Evolutionary conservation across 2,113 vertebrate species (phyloP).

Genomic region (Callipepla californica): DNA sequence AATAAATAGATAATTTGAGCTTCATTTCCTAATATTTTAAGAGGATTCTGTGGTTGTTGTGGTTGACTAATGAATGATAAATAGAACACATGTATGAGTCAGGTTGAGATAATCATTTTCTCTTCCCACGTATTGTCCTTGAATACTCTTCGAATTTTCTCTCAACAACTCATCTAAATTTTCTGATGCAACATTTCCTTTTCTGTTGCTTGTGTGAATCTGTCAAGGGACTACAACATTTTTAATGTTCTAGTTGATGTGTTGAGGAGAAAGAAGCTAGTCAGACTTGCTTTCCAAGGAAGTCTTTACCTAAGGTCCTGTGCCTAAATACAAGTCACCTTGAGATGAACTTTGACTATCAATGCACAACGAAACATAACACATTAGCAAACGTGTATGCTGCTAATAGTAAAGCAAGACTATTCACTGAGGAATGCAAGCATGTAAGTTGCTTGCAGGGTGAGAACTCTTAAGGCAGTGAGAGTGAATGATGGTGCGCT

Average conservation of each 20-base stretch:
- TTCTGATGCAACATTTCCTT: neutral
- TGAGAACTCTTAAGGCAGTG: neutral
- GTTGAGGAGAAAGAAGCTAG: neutral
- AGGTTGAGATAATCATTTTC: neutral
- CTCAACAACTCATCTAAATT: neutral
- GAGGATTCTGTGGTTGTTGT: neutral
- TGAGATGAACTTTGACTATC: neutral
- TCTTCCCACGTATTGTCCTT: neutral
- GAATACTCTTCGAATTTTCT: neutral
- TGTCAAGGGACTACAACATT: neutral
- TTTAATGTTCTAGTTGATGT: neutral
- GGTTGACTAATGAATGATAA: neutral
- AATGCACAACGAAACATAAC: neutral
- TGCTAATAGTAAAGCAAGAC: neutral
- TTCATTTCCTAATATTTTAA: neutral
- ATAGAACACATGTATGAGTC: neutral
- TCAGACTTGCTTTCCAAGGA: neutral
- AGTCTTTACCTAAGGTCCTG: neutral
- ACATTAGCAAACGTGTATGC: neutral
- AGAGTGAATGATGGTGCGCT: rapidly evolving
- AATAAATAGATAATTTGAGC: neutral
- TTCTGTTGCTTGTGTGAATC: neutral
- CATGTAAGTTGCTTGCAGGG: neutral
- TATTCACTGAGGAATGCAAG: neutral
- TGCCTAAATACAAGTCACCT: neutral